These are phyloP conservation scores for Phyllotis vaccarum DNA, from an alignment of 2,797 vertebrate genomes.

Conservation along the genomic window DNA sequence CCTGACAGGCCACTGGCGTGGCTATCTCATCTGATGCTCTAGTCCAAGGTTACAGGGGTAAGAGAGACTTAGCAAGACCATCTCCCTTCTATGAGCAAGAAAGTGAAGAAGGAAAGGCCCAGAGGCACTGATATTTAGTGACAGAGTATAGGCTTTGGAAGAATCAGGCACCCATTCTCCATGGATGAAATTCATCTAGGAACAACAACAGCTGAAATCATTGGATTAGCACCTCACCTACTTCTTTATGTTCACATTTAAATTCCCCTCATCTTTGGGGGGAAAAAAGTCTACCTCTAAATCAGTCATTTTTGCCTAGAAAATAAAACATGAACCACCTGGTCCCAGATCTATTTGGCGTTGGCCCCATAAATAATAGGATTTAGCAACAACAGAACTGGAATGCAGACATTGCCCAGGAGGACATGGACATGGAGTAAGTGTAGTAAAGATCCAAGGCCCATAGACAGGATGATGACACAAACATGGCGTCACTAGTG, in stretches of 20 bases:
- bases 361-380: constrained; percentile 72
- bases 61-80: not conserved
- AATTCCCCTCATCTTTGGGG: not conserved
- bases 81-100: not conserved
- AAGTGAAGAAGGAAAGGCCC: not conserved
- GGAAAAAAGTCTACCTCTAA: not conserved
- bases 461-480: constrained; percentile 63
- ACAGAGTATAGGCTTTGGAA: not conserved
- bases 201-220: not conserved
- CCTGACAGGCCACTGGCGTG: not conserved
- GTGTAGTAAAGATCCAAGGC: constrained; percentile 48
- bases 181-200: not conserved
- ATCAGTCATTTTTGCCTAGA: not conserved
- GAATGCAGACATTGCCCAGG: constrained; percentile 52
- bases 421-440: constrained; percentile 58
- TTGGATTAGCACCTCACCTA: not conserved
- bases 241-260: not conserved
- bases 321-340: not conserved
- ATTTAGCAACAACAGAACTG: constrained; percentile 65
- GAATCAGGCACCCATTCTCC: not conserved
- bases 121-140: not conserved
- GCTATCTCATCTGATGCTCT: not conserved
- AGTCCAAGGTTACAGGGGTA: not conserved
- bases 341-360: not conserved
- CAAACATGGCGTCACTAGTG: constrained; percentile 33